Percentiles rank a stretch among this genome's conserved stretches.
phyloP scores from a whole-genome alignment of 2,797 vertebrate species.

The Sebastes matsubarae region DNA sequence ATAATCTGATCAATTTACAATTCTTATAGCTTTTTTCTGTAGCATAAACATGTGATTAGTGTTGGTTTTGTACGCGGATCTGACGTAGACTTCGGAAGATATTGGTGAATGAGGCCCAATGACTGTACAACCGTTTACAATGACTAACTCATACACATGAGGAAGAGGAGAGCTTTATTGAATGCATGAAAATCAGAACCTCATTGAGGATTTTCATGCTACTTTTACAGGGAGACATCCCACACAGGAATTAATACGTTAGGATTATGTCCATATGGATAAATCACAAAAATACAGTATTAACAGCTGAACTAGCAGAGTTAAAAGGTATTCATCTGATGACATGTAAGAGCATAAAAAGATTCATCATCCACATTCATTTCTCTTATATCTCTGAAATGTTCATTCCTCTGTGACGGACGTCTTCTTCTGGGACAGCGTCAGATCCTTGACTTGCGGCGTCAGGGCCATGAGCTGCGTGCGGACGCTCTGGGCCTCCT shows the following conservation, averaged over 20 bases:
- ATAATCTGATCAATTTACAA: no score
- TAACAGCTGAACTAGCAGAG: background rate
- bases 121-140: background rate
- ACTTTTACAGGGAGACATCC: slow-evolving; percentile 35
- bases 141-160: background rate
- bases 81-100: no score
- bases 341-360: background rate
- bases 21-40: no score
- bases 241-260: slow-evolving; percentile 46
- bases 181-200: slow-evolving; percentile 35
- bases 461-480: slow-evolving; percentile 87
- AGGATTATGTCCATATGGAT: slow-evolving; percentile 20
- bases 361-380: background rate
- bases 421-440: slow-evolving; percentile 86
- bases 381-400: background rate
- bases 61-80: no score
- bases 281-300: slow-evolving; percentile 11
- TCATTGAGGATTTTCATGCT: slow-evolving; percentile 58
- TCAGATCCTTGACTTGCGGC: slow-evolving; percentile 88
- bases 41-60: no score
- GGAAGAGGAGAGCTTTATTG: slow-evolving; percentile 38
- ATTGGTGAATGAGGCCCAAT: background rate
- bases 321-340: slow-evolving; percentile 2
- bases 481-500: slow-evolving; percentile 72
- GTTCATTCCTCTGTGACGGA: slow-evolving; percentile 87